Evolutionary conservation across 2,888 invertebrate genomes (phyloP).

Genomic region (Cerastis leucographa): DNA sequence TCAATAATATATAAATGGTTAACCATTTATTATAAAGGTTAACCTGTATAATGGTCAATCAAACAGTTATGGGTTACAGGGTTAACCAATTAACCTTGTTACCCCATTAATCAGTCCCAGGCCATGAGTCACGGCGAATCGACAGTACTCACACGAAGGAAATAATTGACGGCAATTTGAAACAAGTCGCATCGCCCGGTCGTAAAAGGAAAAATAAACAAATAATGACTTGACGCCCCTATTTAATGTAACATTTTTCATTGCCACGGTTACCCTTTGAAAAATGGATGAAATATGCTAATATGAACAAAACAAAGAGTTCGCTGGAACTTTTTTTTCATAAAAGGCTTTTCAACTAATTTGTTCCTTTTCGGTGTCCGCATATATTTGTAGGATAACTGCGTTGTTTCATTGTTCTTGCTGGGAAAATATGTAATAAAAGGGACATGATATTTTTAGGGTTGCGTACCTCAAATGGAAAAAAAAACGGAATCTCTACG

Average conservation of each 20-base stretch:
- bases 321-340: conserved; percentile 46
- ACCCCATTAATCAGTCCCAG: not conserved
- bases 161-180: not conserved
- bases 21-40: not conserved
- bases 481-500: no score
- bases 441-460: not conserved
- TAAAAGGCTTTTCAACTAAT: conserved; percentile 51
- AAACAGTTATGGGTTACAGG: not conserved
- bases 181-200: not conserved
- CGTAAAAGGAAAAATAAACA: not conserved
- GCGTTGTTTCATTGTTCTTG: conserved; percentile 28
- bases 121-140: not conserved
- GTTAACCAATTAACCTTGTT: not conserved
- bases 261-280: conserved; percentile 55
- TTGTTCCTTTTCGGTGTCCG: conserved; percentile 49
- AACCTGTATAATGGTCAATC: not conserved
- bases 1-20: not conserved
- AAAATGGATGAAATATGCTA: conserved; percentile 62
- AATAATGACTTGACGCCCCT: conserved; percentile 32
- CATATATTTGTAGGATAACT: conserved; percentile 48
- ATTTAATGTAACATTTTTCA: conserved; percentile 57
- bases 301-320: conserved; percentile 52
- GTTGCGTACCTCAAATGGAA: not conserved
- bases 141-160: not conserved
- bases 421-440: conserved; percentile 3